Percentiles rank a stretch among this genome's conserved stretches.
Evolutionary conservation across 2,113 vertebrate genomes (phyloP).

Genomic region (Aythya baeri): DNA sequence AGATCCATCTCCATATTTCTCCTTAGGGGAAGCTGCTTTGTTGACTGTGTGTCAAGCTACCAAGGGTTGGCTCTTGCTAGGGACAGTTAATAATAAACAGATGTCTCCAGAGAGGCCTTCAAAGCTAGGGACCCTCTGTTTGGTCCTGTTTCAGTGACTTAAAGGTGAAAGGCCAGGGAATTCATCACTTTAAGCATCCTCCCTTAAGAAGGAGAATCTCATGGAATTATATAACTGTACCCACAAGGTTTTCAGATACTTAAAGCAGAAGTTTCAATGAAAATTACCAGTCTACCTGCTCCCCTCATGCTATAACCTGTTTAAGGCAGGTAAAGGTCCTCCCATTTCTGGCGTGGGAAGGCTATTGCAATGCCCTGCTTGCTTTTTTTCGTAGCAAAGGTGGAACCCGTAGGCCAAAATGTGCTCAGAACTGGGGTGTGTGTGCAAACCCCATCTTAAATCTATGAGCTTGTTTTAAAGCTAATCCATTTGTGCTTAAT

Average conservation of each 20-base stretch:
- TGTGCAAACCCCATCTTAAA: neutral
- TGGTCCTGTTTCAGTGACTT: neutral
- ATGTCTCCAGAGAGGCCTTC: neutral
- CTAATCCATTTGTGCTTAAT: constrained; percentile 56
- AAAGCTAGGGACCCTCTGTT: neutral
- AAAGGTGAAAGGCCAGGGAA: constrained; percentile 30
- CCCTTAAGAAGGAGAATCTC: neutral
- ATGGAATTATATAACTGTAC: constrained; percentile 28
- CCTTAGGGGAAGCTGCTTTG: neutral
- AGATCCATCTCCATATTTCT: neutral
- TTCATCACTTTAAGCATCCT: constrained; percentile 5
- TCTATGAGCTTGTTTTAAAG: constrained; percentile 30
- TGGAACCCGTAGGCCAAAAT: accelerated
- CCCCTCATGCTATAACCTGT: neutral
- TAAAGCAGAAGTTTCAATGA: neutral
- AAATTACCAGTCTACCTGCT: neutral
- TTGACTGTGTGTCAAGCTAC: neutral
- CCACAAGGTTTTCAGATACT: neutral
- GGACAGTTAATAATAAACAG: neutral
- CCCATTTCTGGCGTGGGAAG: neutral
- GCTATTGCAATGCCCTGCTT: neutral
- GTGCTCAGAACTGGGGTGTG: neutral
- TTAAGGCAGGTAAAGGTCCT: neutral
- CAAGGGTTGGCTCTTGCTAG: neutral
- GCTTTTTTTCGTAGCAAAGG: neutral